These are phyloP conservation scores for Rhizoglyphus robini DNA, from an alignment of 1,140 invertebrate species.

Conservation along the genomic window DNA sequence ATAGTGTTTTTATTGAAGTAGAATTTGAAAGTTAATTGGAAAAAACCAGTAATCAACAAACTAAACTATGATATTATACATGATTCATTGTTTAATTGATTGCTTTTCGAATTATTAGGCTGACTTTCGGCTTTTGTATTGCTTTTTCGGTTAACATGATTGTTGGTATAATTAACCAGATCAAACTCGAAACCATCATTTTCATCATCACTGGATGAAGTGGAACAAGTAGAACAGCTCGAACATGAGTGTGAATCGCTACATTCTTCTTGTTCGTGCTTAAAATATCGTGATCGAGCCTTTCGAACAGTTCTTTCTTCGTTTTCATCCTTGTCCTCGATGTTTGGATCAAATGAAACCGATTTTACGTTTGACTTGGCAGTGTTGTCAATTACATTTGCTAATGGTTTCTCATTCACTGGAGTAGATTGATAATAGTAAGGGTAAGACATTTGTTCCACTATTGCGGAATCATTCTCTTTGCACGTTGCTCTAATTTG, in stretches of 20 bases:
- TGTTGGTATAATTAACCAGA: background rate
- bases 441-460: background rate
- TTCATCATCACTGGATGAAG: constrained; percentile 6
- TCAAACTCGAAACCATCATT: constrained; percentile 16
- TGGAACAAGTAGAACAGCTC: constrained; percentile 19
- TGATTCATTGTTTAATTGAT: background rate
- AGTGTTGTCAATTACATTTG: background rate
- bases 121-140: background rate
- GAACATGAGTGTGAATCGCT: constrained; percentile 8
- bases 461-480: background rate
- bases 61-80: constrained; percentile 8
- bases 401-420: background rate
- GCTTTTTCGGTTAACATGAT: background rate
- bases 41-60: no score
- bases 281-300: background rate
- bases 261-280: background rate
- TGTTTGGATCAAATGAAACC: constrained; percentile 22
- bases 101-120: background rate
- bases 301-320: background rate
- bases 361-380: constrained; percentile 5
- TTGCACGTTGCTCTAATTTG: background rate
- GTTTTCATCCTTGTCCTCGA: constrained; percentile 12
- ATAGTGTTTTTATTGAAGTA: no score
- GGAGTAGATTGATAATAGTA: background rate
- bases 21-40: no score